Percentiles rank a stretch among this genome's conserved stretches.
Conservation (phyloP, 2,888 invertebrate species). For the Muscina levida region DNA sequence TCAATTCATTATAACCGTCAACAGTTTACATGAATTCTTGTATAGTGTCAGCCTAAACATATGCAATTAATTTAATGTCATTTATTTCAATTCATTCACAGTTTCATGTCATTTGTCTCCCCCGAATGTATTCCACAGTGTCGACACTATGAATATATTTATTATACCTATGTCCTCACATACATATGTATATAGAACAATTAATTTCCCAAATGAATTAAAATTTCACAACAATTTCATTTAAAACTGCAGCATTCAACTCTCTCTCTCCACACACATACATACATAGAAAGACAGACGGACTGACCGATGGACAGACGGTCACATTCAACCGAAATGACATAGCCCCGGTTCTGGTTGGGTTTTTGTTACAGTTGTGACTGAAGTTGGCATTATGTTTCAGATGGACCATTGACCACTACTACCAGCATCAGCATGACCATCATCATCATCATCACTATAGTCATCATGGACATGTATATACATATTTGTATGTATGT, state of each 20-base stretch:
- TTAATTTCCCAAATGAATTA: slow-evolving; percentile 61
- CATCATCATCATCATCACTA: too few species aligned
- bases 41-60: slow-evolving; percentile 48
- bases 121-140: slow-evolving; percentile 36
- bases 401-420: not conserved
- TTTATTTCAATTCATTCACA: slow-evolving; percentile 62
- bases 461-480: too few species aligned
- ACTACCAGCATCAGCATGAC: not conserved
- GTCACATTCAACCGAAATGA: slow-evolving; percentile 13
- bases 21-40: not conserved
- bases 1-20: slow-evolving; percentile 15
- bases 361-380: not conserved
- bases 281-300: slow-evolving; percentile 13
- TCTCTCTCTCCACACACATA: not conserved
- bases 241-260: not conserved
- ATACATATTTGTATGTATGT: too few species aligned
- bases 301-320: not conserved
- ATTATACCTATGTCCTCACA: not conserved
- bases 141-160: not conserved
- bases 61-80: slow-evolving; percentile 63
- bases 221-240: slow-evolving; percentile 47
- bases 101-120: slow-evolving; percentile 61
- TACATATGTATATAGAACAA: slow-evolving; percentile 33
- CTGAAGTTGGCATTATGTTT: not conserved
- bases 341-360: not conserved